Percentiles rank a stretch among this genome's conserved stretches.
Conservation (phyloP, 2,888 invertebrate genomes). For the Hypsopygia costalis region DNA sequence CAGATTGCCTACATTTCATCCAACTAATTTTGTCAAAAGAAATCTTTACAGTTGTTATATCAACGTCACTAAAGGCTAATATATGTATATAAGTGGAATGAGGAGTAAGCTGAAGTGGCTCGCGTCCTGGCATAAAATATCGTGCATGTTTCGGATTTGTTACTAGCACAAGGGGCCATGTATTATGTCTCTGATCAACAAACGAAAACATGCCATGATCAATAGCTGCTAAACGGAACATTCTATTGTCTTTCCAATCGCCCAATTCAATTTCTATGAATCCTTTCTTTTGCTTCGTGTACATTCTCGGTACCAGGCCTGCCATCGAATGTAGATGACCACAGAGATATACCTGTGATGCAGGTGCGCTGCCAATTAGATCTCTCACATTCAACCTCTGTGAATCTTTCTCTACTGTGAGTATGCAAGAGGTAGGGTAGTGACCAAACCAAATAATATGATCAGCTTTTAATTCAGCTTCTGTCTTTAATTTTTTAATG, state of each 20-base stretch:
- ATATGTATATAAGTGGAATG: slow-evolving; percentile 91
- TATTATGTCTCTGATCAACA: slow-evolving; percentile 85
- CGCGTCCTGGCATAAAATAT: slow-evolving; percentile 86
- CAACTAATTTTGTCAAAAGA: slow-evolving; percentile 84
- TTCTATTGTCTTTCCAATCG: slow-evolving; percentile 95
- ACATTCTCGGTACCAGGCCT: slow-evolving; percentile 90
- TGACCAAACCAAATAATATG: slow-evolving; percentile 88
- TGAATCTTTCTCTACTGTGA: slow-evolving; percentile 77
- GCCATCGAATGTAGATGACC: slow-evolving; percentile 94
- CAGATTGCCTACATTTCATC: slow-evolving; percentile 79
- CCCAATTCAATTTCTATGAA: slow-evolving; percentile 93
- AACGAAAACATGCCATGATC: slow-evolving; percentile 95
- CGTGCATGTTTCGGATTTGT: slow-evolving; percentile 95
- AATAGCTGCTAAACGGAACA: slow-evolving; percentile 91
- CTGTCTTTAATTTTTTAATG: slow-evolving; percentile 78
- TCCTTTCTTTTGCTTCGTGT: slow-evolving; percentile 90
- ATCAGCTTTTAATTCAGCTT: slow-evolving; percentile 70
- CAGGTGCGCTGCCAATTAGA: slow-evolving; percentile 80
- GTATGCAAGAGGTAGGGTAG: slow-evolving; percentile 93
- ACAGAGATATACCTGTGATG: slow-evolving; percentile 89
- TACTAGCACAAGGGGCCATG: slow-evolving; percentile 91
- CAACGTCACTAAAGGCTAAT: slow-evolving; percentile 86
- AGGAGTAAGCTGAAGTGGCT: slow-evolving; percentile 83
- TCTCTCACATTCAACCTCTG: slow-evolving; percentile 74
- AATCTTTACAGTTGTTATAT: slow-evolving; percentile 83